Evolutionary conservation across 1,140 invertebrate genomes (phyloP).

Genomic region (Drosophila sp.): DNA sequence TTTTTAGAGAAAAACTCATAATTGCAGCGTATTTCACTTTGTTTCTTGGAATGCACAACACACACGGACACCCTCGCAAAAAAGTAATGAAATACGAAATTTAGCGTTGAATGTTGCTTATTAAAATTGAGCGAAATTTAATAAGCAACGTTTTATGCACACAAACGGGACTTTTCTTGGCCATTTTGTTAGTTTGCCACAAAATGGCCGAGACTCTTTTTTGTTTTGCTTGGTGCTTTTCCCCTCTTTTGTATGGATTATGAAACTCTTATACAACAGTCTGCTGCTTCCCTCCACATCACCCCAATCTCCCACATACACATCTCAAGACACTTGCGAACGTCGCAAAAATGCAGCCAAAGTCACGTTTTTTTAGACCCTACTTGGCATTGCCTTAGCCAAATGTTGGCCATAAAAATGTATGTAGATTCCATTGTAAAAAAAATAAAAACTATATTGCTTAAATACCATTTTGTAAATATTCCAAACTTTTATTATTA

Average conservation of each 20-base stretch:
- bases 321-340: conserved; percentile 34
- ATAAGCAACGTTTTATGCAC: conserved; percentile 77
- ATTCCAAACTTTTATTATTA: conserved; percentile 48
- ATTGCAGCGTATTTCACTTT: conserved; percentile 70
- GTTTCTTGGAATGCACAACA: conserved; percentile 64
- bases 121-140: conserved; percentile 81
- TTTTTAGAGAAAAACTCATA: conserved; percentile 59
- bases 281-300: conserved; percentile 1
- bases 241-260: conserved; percentile 60
- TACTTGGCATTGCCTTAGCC: conserved; percentile 37
- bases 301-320: neutral
- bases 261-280: conserved; percentile 73
- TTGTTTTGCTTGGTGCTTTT: conserved; percentile 34
- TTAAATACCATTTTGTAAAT: conserved; percentile 60
- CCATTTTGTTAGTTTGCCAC: conserved; percentile 57
- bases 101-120: conserved; percentile 59
- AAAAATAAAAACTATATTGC: conserved; percentile 32
- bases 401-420: conserved; percentile 70
- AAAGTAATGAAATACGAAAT: conserved; percentile 39
- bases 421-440: conserved; percentile 29
- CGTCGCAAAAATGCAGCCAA: conserved; percentile 72
- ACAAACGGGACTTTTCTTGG: conserved; percentile 56
- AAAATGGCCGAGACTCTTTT: conserved; percentile 63
- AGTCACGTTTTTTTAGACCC: conserved; percentile 65
- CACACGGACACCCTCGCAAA: conserved; percentile 8